phyloP scores from a whole-genome alignment of 2,888 invertebrate genomes.

The Dexiosoma caninum region DNA sequence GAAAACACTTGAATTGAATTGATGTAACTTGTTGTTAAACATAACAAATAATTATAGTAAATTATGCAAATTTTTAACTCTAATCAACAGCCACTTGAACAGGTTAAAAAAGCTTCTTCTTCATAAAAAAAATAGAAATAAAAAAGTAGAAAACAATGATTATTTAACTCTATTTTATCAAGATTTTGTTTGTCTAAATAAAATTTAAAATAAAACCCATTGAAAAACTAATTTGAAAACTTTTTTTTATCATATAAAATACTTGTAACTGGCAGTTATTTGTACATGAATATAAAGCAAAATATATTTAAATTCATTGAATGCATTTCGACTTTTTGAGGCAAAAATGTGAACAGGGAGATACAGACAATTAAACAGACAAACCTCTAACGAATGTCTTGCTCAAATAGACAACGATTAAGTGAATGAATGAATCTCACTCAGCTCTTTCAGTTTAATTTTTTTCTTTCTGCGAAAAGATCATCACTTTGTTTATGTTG shows the following conservation, averaged over 20 bases:
- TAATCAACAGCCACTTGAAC: slow-evolving; percentile 51
- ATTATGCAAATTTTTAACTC: slow-evolving; percentile 51
- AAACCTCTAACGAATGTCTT: slow-evolving; percentile 29
- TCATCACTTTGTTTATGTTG: slow-evolving; percentile 21
- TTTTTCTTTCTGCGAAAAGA: not conserved
- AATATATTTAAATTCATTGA: slow-evolving; percentile 32
- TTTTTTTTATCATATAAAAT: slow-evolving; percentile 2
- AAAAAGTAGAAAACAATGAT: slow-evolving; percentile 23
- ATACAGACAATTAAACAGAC: slow-evolving; percentile 56
- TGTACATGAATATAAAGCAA: slow-evolving; percentile 19
- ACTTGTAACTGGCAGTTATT: slow-evolving; percentile 1
- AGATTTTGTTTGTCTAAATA: slow-evolving; percentile 12
- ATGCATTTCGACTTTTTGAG: slow-evolving; percentile 22
- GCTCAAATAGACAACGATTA: slow-evolving; percentile 24
- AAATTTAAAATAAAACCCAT: slow-evolving; percentile 23
- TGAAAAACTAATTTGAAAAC: slow-evolving; percentile 10
- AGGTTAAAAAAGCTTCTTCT: slow-evolving; percentile 17
- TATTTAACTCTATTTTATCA: slow-evolving; percentile 20
- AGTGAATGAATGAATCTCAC: slow-evolving; percentile 15
- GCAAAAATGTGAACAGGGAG: slow-evolving; percentile 14
- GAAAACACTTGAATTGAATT: slow-evolving; percentile 41
- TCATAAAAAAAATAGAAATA: not conserved
- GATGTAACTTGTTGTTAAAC: slow-evolving; percentile 47
- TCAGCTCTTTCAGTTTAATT: not conserved
- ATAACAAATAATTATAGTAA: slow-evolving; percentile 38